Percentiles rank a stretch among this genome's conserved stretches.
These are phyloP conservation scores for Dendrolimus kikuchii DNA, from an alignment of 1,140 invertebrate genomes.

Conservation along the genomic window DNA sequence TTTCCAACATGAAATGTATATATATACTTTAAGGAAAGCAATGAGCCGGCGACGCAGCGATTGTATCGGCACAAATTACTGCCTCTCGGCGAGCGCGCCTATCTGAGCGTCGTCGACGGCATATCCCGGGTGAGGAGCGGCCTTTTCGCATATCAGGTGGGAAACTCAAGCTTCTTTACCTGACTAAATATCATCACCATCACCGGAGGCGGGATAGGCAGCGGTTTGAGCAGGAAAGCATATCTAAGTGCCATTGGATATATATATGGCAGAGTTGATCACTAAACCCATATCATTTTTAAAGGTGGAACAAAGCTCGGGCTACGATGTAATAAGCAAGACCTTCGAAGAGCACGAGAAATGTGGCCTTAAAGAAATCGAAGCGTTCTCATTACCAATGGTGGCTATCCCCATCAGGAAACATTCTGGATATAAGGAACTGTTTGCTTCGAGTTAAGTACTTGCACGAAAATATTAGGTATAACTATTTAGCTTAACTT, in stretches of 20 bases:
- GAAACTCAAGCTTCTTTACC: neutral
- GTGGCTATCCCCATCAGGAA: conserved; percentile 68
- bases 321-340: conserved; percentile 73
- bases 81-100: conserved; percentile 67
- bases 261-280: neutral
- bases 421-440: conserved; percentile 73
- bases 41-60: conserved; percentile 66
- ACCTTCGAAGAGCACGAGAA: conserved; percentile 75
- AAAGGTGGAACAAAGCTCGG: conserved; percentile 70
- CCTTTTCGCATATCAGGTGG: conserved; percentile 72
- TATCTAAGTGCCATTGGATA: neutral
- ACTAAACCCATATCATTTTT: neutral
- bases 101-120: conserved; percentile 64
- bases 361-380: conserved; percentile 72
- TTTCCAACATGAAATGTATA: neutral
- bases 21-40: conserved; percentile 59
- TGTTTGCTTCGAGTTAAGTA: conserved; percentile 67
- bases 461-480: neutral
- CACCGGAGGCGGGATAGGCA: no score
- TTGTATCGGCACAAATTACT: conserved; percentile 71
- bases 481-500: neutral
- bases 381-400: conserved; percentile 71
- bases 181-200: no score
- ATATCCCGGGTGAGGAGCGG: conserved; percentile 69
- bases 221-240: no score